Base-by-base conservation (phyloP, 2,797 vertebrate genomes). In the Molossus molossus region DNA sequence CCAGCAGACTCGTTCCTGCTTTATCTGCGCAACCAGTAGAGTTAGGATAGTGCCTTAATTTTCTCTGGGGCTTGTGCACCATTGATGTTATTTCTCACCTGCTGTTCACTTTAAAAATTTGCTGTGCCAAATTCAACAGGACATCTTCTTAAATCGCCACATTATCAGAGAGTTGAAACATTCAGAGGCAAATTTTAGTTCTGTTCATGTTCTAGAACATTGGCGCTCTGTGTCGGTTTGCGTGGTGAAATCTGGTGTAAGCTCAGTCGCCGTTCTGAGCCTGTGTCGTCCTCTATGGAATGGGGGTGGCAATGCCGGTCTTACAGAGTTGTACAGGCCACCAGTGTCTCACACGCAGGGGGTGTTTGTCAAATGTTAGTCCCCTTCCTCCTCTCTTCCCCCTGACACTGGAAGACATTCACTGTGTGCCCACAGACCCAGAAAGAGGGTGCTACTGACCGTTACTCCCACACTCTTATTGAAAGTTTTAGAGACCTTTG, bases 171-270 rank as follows among this genome's bases (percentile, higher is more conserved):
- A 40, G 3, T 18, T 57, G 70, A n/a, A 48, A 58, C 65, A 64
- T 83, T 80, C 10, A 65, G n/a, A 25, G 40, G 65, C 50, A 80
- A 60, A 55, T 25, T 87, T 79, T 48, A 85, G 27, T 91, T 40
- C 9, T 1, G 10, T 25, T 9, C 29, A 2, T 37, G 72, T 96
- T 69, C 70, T 75, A 50, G 75, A 82, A 57, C 3, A 6, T 15
- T 18, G 33, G 50, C 75, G 23, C 25, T 62, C 53, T 50, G 2
- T 17, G 7, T 94, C 37, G 25, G 75, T 79, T 90, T 79, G 33
- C 17, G 0, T 76, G 60, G 37, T 58, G 53, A 79, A 73, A 87
- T 69, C 57, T 65, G 58, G 6, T 40, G 8, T 79, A 33, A n/a
- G 23, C 37, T 33, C 27, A 48, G 40, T 62, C 33, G 20, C 87